phyloP scores from a whole-genome alignment of 2,888 invertebrate species.

The Gonocerus acuteangulatus region DNA sequence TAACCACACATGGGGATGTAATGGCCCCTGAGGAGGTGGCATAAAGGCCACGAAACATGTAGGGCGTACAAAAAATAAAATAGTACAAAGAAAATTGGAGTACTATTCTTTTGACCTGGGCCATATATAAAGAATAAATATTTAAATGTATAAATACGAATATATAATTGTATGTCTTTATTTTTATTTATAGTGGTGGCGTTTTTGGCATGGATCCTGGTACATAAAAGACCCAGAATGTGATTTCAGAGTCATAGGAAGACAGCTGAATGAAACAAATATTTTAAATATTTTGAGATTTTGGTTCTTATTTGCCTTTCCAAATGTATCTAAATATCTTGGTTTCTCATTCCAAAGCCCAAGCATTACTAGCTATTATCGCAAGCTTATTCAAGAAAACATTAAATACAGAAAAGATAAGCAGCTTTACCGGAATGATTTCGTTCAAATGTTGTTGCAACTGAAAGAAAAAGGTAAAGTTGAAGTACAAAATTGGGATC shows the following conservation, averaged over 20 bases:
- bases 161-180: too few species aligned
- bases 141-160: too few species aligned
- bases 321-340: constrained; percentile 1
- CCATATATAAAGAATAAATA: too few species aligned
- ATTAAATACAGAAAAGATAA: constrained; percentile 7
- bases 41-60: too few species aligned
- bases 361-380: neutral
- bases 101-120: too few species aligned
- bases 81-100: too few species aligned
- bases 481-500: constrained; percentile 17
- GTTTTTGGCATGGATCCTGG: constrained; percentile 21
- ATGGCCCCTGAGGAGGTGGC: too few species aligned
- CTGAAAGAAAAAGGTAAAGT: constrained; percentile 18
- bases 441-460: constrained; percentile 18
- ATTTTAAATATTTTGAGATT: neutral
- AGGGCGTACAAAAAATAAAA: too few species aligned
- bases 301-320: neutral
- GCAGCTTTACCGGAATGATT: constrained; percentile 11
- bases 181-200: constrained; percentile 8
- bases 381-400: constrained; percentile 1
- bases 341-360: neutral
- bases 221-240: constrained; percentile 9
- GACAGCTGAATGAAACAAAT: neutral
- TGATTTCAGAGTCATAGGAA: constrained; percentile 20
- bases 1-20: too few species aligned